Evolutionary conservation across 2,113 vertebrate genomes (phyloP).

Genomic region (Zosterops japonicus): DNA sequence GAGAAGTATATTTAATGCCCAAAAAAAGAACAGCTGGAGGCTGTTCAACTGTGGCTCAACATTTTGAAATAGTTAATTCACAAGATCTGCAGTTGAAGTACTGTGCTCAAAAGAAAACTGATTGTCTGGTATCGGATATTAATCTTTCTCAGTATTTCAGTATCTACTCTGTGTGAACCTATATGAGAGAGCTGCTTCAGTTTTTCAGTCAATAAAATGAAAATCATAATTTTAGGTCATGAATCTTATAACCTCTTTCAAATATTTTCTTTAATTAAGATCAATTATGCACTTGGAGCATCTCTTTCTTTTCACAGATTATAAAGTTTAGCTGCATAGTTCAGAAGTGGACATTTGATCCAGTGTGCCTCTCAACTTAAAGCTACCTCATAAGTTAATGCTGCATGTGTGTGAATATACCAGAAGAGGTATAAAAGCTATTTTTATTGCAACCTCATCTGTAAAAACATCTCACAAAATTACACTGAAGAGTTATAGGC

Average conservation of each 20-base stretch:
- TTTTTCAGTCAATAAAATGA: background rate
- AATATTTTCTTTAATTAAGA: background rate
- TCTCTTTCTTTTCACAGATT: background rate
- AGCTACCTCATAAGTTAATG: background rate
- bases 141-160: background rate
- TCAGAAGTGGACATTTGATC: background rate
- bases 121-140: background rate
- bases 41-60: background rate
- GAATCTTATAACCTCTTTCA: background rate
- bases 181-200: background rate
- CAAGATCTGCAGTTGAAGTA: background rate
- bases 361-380: background rate
- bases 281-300: background rate
- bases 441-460: background rate
- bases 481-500: background rate
- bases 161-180: background rate
- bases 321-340: background rate
- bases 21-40: background rate
- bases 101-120: background rate
- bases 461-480: background rate
- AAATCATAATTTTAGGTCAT: background rate
- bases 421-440: background rate
- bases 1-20: background rate
- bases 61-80: background rate
- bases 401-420: background rate